A percentile compares a stretch with the other conserved stretches of the same genome.
Evolutionary conservation across 2,113 vertebrate species (phyloP).

Genomic region (Peromyscus leucopus): DNA sequence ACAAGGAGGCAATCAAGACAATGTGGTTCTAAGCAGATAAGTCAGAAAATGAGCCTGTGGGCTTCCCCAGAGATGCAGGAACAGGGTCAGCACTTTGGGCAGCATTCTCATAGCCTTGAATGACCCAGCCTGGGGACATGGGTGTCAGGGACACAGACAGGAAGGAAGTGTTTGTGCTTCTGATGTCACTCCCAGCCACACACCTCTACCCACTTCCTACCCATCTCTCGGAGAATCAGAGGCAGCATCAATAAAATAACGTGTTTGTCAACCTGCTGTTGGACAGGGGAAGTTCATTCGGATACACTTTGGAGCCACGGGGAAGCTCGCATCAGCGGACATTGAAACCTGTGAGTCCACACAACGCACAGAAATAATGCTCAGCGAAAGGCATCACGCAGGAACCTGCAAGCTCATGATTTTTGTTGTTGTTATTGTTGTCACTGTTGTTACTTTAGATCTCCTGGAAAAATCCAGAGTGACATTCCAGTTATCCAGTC

Average conservation of each 20-base stretch:
- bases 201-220: background rate
- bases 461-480: constrained; percentile 93
- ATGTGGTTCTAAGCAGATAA: background rate
- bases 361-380: background rate
- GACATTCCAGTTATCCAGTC: constrained; percentile 90
- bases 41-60: background rate
- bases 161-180: background rate
- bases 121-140: background rate
- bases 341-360: constrained; percentile 95
- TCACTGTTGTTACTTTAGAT: constrained; percentile 83
- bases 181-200: too few relatives aligned
- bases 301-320: constrained; percentile 95
- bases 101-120: background rate
- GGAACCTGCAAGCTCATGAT: background rate
- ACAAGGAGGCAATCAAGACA: background rate
- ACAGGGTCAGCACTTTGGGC: background rate
- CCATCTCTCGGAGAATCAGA: background rate
- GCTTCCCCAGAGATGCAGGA: background rate
- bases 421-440: background rate
- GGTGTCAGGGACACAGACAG: background rate
- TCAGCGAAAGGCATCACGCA: background rate
- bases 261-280: background rate
- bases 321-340: constrained; percentile 95
- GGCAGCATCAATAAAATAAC: background rate
- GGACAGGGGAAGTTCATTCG: constrained; percentile 96